phyloP scores from a whole-genome alignment of 2,113 vertebrate species.

The Salvelinus fontinalis region DNA sequence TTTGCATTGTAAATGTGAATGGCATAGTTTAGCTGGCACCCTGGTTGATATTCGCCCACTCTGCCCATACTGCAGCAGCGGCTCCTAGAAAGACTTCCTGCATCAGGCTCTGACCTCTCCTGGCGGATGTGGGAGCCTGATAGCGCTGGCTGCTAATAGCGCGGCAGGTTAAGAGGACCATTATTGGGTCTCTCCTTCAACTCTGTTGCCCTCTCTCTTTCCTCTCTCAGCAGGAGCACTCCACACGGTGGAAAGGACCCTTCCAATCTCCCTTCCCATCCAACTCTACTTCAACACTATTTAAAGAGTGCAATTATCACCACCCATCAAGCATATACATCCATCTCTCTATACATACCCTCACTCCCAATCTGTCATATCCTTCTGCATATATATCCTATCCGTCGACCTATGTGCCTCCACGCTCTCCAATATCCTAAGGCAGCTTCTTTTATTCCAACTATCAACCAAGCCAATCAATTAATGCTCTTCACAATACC shows the following conservation, averaged over 20 bases:
- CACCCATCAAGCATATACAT: no score
- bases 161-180: slow-evolving; percentile 6
- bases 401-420: no score
- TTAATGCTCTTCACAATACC: no score
- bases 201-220: neutral
- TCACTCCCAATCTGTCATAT: no score
- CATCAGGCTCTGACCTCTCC: slow-evolving; percentile 27
- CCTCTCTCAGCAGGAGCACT: no score
- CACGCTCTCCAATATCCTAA: no score
- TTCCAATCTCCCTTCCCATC: neutral
- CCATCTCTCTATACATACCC: no score
- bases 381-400: no score
- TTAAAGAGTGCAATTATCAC: neutral
- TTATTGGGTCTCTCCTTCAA: neutral
- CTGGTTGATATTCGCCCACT: slow-evolving; percentile 49
- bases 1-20: slow-evolving; percentile 39
- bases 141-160: slow-evolving; percentile 30
- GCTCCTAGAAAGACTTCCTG: slow-evolving; percentile 32
- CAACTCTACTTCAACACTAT: neutral
- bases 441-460: no score
- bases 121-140: neutral
- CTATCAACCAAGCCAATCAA: no score
- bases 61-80: slow-evolving; percentile 4
- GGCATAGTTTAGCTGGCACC: slow-evolving; percentile 30
- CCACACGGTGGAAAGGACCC: no score